phyloP scores from a whole-genome alignment of 1,140 invertebrate species.

The Sarcophaga peregrina region DNA sequence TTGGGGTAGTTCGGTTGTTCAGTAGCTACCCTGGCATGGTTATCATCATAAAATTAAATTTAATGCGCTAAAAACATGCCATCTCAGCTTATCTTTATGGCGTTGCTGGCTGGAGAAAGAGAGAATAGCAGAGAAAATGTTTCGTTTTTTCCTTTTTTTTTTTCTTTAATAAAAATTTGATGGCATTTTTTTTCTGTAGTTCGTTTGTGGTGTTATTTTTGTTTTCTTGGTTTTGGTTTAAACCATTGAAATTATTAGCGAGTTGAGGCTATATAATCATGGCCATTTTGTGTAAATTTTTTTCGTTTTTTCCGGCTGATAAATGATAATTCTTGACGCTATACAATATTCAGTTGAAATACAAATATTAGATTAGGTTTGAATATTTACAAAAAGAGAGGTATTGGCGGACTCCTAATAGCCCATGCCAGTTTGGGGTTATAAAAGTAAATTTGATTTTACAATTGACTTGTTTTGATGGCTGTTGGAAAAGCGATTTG shows the following conservation, averaged over 20 bases:
- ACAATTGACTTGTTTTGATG: not conserved
- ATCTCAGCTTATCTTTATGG: slow-evolving; percentile 14
- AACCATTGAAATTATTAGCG: too few relatives aligned
- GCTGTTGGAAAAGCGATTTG: not conserved
- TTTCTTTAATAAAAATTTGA: too few relatives aligned
- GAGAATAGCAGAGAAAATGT: too few relatives aligned
- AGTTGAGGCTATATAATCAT: not conserved
- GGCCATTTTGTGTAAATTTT: not conserved
- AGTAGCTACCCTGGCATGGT: not conserved
- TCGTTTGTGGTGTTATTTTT: too few relatives aligned
- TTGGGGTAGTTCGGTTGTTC: not conserved
- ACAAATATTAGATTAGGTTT: not conserved
- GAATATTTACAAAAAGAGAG: too few relatives aligned
- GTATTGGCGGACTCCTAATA: too few relatives aligned
- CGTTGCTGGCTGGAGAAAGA: not conserved
- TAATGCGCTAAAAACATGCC: not conserved
- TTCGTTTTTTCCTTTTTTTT: too few relatives aligned
- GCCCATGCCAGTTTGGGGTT: too few relatives aligned
- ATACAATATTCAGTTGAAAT: not conserved
- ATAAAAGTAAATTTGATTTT: not conserved
- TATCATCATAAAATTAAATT: slow-evolving; percentile 12
- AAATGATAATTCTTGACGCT: not conserved
- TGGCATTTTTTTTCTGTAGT: too few relatives aligned
- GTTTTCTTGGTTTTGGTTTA: not conserved
- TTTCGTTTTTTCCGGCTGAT: not conserved